These are phyloP conservation scores for Indri indri DNA, from an alignment of 2,113 vertebrate species.

Conservation along the genomic window DNA sequence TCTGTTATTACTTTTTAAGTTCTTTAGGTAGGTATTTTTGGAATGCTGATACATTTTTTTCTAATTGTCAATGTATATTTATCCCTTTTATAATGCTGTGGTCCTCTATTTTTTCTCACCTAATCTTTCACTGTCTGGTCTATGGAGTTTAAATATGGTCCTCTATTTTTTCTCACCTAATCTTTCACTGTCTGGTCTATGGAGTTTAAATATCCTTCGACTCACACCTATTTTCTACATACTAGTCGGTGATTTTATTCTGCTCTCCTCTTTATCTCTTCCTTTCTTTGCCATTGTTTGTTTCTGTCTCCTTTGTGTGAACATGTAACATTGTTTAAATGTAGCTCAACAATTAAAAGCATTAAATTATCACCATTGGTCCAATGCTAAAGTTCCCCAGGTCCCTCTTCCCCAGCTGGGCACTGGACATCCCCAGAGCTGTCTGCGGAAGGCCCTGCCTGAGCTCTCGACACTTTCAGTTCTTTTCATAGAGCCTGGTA, in stretches of 20 bases:
- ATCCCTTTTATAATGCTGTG: not conserved
- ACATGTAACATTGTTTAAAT: not conserved
- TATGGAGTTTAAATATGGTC: not conserved
- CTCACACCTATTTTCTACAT: not conserved
- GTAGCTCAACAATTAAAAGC: not conserved
- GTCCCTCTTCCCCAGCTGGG: not conserved
- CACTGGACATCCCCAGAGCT: accelerated
- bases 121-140: not conserved
- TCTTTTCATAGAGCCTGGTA: not conserved
- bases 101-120: not conserved
- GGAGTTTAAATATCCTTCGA: not conserved
- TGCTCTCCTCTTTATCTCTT: not conserved
- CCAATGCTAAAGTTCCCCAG: not conserved
- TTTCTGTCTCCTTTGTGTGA: not conserved
- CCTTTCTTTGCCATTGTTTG: not conserved
- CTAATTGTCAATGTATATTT: not conserved
- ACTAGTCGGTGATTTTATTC: not conserved
- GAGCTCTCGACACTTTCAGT: accelerated
- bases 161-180: not conserved
- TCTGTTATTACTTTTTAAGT: not conserved
- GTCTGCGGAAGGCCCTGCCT: accelerated
- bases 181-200: not conserved
- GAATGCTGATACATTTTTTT: not conserved
- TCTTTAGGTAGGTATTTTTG: not conserved
- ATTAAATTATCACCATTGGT: too few relatives aligned